Evolutionary conservation across 1,140 invertebrate genomes (phyloP).

Genomic region (Drosophila arizonae): DNA sequence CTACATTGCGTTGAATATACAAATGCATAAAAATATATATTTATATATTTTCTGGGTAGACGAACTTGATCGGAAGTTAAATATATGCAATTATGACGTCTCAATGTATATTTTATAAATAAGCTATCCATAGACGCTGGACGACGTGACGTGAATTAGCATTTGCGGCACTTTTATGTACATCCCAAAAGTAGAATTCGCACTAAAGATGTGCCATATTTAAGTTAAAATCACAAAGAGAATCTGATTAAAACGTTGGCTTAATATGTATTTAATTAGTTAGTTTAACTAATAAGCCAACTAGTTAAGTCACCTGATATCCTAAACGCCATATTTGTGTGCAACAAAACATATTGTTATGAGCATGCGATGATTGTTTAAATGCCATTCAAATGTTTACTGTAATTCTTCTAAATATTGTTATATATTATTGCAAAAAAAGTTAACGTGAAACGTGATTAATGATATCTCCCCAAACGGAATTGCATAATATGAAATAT

Average conservation of each 20-base stretch:
- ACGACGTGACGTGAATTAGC: constrained; percentile 26
- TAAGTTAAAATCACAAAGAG: not conserved
- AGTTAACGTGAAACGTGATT: no score
- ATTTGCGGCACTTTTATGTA: not conserved
- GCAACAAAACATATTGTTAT: not conserved
- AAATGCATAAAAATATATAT: no score
- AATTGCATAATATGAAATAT: no score
- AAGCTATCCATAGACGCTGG: constrained; percentile 10
- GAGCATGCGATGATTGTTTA: not conserved
- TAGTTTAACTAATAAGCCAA: constrained; percentile 8
- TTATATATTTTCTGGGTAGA: constrained; percentile 11
- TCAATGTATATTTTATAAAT: constrained; percentile 2
- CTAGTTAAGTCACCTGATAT: constrained; percentile 8
- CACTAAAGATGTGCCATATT: constrained; percentile 29
- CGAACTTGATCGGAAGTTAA: constrained; percentile 24
- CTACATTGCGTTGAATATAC: no score
- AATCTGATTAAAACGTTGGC: no score
- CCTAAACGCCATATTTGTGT: constrained; percentile 14
- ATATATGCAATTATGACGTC: constrained; percentile 2
- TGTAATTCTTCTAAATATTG: not conserved
- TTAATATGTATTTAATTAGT: not conserved
- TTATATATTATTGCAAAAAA: not conserved
- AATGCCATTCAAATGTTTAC: not conserved
- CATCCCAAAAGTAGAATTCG: constrained; percentile 32
- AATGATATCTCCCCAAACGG: no score